phyloP scores from a whole-genome alignment of 53 echinoderm and acorn worm species.

The Patiria pectinifera region DNA sequence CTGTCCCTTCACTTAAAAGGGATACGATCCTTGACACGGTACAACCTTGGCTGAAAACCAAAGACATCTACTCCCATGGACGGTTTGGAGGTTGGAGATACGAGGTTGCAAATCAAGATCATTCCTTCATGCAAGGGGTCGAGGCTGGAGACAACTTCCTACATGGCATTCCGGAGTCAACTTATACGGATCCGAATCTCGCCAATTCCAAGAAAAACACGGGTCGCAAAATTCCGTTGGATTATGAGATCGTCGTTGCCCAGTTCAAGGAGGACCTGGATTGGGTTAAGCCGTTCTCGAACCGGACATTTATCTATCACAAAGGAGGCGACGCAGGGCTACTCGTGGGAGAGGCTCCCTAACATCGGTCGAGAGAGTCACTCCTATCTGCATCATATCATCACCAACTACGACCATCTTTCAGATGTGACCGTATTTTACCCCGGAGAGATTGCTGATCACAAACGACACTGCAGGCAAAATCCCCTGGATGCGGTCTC shows the following conservation, averaged over 20 bases:
- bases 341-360: conserved; percentile 32
- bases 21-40: conserved; percentile 27
- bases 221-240: not conserved
- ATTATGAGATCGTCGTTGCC: not conserved
- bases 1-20: conserved; percentile 47
- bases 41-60: conserved; percentile 59
- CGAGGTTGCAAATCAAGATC: conserved; percentile 54
- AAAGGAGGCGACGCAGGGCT: not conserved
- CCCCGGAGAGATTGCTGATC: not conserved
- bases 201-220: conserved; percentile 34
- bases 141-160: conserved; percentile 34
- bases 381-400: conserved; percentile 42
- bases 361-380: conserved; percentile 30
- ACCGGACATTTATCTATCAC: conserved; percentile 28
- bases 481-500: not conserved
- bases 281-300: conserved; percentile 35
- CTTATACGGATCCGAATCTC: conserved; percentile 27
- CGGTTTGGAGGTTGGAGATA: conserved; percentile 58
- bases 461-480: not conserved
- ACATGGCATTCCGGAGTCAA: not conserved
- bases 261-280: conserved; percentile 19
- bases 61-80: conserved; percentile 38
- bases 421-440: conserved; percentile 25
- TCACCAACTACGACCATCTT: conserved; percentile 32
- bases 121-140: conserved; percentile 52